A percentile compares a stretch with the other conserved stretches of the same genome.
Conservation (phyloP, 2,888 invertebrate species). For the Sminthurides aquaticus region DNA sequence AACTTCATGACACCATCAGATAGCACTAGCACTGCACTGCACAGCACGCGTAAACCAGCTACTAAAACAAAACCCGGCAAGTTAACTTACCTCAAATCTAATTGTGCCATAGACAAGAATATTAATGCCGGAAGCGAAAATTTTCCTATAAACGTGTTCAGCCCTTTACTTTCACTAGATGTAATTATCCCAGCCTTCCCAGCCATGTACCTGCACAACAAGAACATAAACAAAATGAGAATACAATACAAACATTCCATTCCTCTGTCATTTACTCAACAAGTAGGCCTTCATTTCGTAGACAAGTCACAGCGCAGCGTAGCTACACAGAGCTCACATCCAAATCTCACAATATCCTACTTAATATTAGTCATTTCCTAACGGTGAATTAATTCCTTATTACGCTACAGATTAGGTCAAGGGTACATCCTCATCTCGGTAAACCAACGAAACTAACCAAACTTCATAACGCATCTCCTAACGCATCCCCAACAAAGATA, state of each 20-base stretch:
- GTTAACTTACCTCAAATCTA: conserved; percentile 58
- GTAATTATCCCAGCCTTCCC: conserved; percentile 75
- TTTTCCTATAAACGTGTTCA: conserved; percentile 85
- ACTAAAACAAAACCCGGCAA: no score
- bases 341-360: not conserved
- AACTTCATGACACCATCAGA: not conserved
- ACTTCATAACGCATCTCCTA: not conserved
- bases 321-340: not conserved
- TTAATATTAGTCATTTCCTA: not conserved
- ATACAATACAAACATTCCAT: not conserved
- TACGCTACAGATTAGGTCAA: conserved; percentile 6
- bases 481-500: not conserved
- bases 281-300: not conserved
- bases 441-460: no score
- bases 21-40: conserved; percentile 8
- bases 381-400: conserved; percentile 9
- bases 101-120: conserved; percentile 76
- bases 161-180: conserved; percentile 75
- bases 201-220: conserved; percentile 64
- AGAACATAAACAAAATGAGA: no score
- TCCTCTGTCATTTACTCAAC: not conserved
- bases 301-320: no score
- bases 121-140: conserved; percentile 88
- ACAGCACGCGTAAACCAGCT: no score
- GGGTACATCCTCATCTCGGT: no score